phyloP scores from a whole-genome alignment of 2,797 vertebrate genomes.

The Gouania willdenowi region DNA sequence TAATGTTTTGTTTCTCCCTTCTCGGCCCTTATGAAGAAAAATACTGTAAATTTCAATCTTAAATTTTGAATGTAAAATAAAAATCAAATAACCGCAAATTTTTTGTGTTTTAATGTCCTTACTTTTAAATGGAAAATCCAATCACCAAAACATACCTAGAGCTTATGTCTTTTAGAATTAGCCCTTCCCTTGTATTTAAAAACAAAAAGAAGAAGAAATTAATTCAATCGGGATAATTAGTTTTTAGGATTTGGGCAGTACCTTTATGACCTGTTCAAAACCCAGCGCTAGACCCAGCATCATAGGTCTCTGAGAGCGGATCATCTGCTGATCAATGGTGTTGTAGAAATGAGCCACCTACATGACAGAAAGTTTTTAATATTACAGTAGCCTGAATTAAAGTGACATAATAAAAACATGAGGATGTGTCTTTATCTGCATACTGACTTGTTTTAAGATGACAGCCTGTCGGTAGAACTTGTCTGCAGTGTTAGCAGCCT shows the following conservation, averaged over 20 bases:
- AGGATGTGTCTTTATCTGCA: neutral
- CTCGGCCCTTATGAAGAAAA: no score
- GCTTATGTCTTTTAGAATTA: no score
- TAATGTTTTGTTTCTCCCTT: no score
- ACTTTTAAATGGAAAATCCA: no score
- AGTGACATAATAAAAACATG: neutral
- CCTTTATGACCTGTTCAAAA: constrained; percentile 98
- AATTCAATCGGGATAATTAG: no score
- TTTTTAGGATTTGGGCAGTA: constrained; percentile 36
- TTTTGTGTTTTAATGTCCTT: no score
- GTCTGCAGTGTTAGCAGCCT: constrained; percentile 84
- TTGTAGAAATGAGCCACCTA: constrained; percentile 99
- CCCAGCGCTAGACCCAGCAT: constrained; percentile 91
- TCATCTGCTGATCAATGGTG: constrained; percentile 98
- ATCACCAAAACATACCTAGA: no score
- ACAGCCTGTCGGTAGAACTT: constrained; percentile 94
- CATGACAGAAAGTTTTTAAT: constrained; percentile 29
- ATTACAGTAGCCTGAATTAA: neutral
- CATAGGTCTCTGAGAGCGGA: constrained; percentile 95
- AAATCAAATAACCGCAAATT: no score
- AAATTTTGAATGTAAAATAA: no score
- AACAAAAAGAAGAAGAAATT: no score
- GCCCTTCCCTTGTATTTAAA: no score
- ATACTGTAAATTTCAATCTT: no score
- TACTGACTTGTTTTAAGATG: constrained; percentile 90